Evolutionary conservation across 2,797 vertebrate genomes (phyloP), one percentile per base, ranked within the genome.

Genomic region (Cetoscarus ocellatus): DNA sequence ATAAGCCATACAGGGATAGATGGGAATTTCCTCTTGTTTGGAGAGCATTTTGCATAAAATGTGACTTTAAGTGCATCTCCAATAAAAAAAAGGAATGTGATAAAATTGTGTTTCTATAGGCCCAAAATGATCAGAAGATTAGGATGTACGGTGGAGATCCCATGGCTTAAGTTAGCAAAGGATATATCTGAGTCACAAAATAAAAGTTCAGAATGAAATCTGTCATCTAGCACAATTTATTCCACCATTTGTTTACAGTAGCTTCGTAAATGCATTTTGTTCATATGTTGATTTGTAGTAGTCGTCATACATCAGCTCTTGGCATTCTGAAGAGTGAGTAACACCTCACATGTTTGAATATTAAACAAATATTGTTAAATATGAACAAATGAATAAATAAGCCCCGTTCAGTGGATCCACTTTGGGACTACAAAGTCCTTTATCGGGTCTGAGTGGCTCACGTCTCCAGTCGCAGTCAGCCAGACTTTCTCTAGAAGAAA

Each of bases 141-240:
- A 35, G 43, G 47, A 18, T 54, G 51, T 61, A 6, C 52, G 5
- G 36, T 48, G 17, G 39, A 59, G 62, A 27, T 57, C 18, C 44
- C 56, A 38, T 15, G 19, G 17, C 0, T 17, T 73, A 45, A 49
- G 11, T 47, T 59, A 62, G 39, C 36, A 48, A 18, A 5, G 9
- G 35, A 39, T 18, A 45, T 57, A 57, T 71, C n/a, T 40, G 56
- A 49, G 44, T 70, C 56, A 79, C 74, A 70, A 59, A 80, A 88
- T 79, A 38, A 80, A 65, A 53, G 67, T 58, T 68, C 42, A 70
- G 78, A 54, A 60, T 62, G 39, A 61, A 81, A 65, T 84, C 72
- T 85, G 79, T 90, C 89, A 90, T 91, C 90, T 90, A 91, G 88
- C 90, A 92, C 90, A 91, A 91, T 93, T 90, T 90, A 92, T 91